Evolutionary conservation across 2,888 invertebrate genomes (phyloP).

Genomic region (Rhingia campestris): DNA sequence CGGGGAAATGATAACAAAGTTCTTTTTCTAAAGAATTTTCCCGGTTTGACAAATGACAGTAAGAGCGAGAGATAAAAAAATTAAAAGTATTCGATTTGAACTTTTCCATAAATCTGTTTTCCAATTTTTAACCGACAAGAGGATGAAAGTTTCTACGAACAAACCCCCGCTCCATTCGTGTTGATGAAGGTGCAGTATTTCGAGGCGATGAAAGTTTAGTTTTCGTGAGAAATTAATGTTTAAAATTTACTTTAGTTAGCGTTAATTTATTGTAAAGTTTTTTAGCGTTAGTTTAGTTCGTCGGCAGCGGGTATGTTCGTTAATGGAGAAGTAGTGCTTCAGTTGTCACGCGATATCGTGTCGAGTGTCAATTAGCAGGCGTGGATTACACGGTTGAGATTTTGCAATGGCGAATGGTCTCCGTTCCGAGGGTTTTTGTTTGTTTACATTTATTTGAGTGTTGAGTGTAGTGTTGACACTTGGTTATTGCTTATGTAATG

Average conservation of each 20-base stretch:
- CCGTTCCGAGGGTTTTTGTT: conserved; percentile 4
- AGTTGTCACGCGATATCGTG: conserved; percentile 59
- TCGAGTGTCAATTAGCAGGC: conserved; percentile 47
- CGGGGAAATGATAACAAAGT: conserved; percentile 37
- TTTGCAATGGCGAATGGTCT: conserved; percentile 27
- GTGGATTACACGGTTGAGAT: conserved; percentile 45
- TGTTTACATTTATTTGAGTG: conserved; percentile 9
- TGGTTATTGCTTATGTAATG: conserved; percentile 35
- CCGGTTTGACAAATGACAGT: not conserved
- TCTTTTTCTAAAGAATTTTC: conserved; percentile 37
- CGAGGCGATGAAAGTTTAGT: conserved; percentile 19
- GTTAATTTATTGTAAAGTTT: conserved; percentile 31
- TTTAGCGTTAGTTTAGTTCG: conserved; percentile 30
- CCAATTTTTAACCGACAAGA: conserved; percentile 5
- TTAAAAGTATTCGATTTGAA: conserved; percentile 17
- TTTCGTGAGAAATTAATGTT: not conserved
- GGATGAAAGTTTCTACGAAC: conserved; percentile 8
- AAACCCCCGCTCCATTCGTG: not conserved
- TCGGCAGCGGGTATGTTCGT: conserved; percentile 1
- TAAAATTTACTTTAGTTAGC: conserved; percentile 22
- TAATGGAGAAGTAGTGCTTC: conserved; percentile 8
- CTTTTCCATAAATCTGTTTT: conserved; percentile 3
- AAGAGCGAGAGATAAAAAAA: conserved; percentile 3
- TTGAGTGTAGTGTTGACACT: conserved; percentile 37
- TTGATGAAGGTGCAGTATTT: not conserved